These are phyloP conservation scores for Paradoxurus hermaphroditus DNA, from an alignment of 2,113 vertebrate genomes.

Conservation along the genomic window DNA sequence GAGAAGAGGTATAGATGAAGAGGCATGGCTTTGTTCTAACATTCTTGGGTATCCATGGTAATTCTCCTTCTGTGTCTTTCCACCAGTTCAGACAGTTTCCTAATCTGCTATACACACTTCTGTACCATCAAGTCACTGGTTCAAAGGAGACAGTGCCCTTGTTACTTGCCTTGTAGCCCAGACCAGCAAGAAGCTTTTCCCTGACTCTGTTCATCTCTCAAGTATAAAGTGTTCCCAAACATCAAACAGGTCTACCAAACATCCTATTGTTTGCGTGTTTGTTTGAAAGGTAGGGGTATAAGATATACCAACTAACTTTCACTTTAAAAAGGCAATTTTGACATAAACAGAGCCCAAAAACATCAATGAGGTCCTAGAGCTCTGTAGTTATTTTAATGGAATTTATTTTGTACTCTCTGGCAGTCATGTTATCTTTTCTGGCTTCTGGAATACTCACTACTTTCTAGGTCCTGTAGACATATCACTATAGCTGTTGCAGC, in stretches of 20 bases:
- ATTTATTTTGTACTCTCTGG: neutral
- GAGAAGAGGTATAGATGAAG: neutral
- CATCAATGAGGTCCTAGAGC: neutral
- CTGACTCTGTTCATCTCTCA: neutral
- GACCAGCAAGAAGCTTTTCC: neutral
- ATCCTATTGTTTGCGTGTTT: neutral
- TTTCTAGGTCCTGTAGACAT: neutral
- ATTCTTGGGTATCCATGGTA: neutral
- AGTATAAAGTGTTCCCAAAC: neutral
- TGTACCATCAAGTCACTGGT: neutral
- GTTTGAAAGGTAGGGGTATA: neutral
- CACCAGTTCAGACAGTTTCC: neutral
- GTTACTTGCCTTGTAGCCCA: neutral
- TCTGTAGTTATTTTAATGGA: neutral
- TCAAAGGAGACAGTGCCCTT: neutral
- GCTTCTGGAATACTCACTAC: neutral
- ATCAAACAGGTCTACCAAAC: neutral
- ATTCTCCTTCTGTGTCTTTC: neutral
- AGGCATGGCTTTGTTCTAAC: neutral
- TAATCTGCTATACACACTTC: neutral
- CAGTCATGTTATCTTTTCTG: neutral
- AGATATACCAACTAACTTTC: neutral
- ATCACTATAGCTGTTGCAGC: neutral
- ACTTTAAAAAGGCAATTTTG: neutral
- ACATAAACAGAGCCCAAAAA: neutral